phyloP scores from a whole-genome alignment of 2,113 vertebrate genomes.

The Dasypus novemcinctus region DNA sequence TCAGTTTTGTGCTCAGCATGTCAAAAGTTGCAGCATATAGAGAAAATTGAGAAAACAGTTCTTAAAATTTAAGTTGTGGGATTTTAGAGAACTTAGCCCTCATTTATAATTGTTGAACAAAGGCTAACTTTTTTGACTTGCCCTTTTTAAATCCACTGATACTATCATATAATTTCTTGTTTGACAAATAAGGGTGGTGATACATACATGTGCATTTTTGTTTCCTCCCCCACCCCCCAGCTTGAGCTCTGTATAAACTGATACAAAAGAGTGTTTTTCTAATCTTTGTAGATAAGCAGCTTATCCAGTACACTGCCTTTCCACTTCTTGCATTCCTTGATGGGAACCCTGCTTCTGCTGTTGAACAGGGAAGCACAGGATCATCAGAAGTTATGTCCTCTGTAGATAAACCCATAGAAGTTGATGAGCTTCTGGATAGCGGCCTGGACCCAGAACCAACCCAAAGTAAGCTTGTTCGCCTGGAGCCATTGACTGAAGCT shows the following conservation, averaged over 20 bases:
- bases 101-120: slow-evolving; percentile 1
- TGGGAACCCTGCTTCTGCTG: slow-evolving; percentile 83
- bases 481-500: slow-evolving; percentile 94
- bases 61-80: neutral
- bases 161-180: slow-evolving; percentile 1
- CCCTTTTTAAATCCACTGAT: neutral
- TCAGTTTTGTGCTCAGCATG: neutral
- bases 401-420: slow-evolving; percentile 81
- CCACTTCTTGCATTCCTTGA: slow-evolving; percentile 94
- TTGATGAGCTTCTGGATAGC: slow-evolving; percentile 87
- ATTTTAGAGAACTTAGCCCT: neutral
- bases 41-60: neutral
- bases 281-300: slow-evolving; percentile 88
- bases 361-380: slow-evolving; percentile 72
- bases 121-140: neutral
- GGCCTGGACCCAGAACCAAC: slow-evolving; percentile 80
- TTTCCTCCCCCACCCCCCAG: neutral
- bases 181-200: neutral
- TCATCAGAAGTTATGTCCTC: slow-evolving; percentile 70
- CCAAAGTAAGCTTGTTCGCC: slow-evolving; percentile 91
- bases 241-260: neutral
- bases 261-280: slow-evolving; percentile 31
- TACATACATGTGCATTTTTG: neutral
- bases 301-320: slow-evolving; percentile 95
- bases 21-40: neutral